A percentile compares a stretch with the other conserved stretches of the same genome.
phyloP scores from a whole-genome alignment of 2,888 invertebrate species.

The Netelia virgata region DNA sequence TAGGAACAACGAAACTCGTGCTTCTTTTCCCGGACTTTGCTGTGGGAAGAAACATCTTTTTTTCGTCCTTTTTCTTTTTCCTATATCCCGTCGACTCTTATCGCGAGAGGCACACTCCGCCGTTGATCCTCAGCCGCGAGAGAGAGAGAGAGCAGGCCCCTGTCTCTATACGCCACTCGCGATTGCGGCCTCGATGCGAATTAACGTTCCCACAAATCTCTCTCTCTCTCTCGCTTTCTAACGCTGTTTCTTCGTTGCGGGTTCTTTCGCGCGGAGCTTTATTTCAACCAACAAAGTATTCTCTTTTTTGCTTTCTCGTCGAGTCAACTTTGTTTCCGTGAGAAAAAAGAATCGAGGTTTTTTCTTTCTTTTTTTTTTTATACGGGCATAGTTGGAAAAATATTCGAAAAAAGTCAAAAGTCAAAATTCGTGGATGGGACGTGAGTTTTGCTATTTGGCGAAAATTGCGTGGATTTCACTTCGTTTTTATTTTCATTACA shows the following conservation, averaged over 20 bases:
- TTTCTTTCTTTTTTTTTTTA: no score
- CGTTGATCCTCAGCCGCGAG: conserved; percentile 51
- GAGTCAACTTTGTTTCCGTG: background rate
- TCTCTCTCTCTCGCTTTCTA: background rate
- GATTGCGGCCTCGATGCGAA: conserved; percentile 53
- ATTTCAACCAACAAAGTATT: conserved; percentile 21
- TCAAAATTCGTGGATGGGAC: no score
- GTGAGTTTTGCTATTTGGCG: no score
- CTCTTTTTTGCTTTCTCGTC: conserved; percentile 14
- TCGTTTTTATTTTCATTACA: no score
- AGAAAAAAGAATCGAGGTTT: background rate
- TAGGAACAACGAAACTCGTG: conserved; percentile 52
- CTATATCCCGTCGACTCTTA: conserved; percentile 51
- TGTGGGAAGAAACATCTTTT: conserved; percentile 44
- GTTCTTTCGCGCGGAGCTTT: conserved; percentile 29
- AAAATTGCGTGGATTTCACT: no score
- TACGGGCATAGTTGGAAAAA: no score
- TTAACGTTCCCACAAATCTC: conserved; percentile 43
- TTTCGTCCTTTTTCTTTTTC: conserved; percentile 3
- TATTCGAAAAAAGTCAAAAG: no score
- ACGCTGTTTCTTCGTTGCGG: conserved; percentile 25
- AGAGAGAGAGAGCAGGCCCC: background rate
- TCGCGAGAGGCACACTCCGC: conserved; percentile 60
- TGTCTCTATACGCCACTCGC: conserved; percentile 17
- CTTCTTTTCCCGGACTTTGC: conserved; percentile 34